Conservation (phyloP, 2,888 invertebrate genomes). For the Drosophila testacea region DNA sequence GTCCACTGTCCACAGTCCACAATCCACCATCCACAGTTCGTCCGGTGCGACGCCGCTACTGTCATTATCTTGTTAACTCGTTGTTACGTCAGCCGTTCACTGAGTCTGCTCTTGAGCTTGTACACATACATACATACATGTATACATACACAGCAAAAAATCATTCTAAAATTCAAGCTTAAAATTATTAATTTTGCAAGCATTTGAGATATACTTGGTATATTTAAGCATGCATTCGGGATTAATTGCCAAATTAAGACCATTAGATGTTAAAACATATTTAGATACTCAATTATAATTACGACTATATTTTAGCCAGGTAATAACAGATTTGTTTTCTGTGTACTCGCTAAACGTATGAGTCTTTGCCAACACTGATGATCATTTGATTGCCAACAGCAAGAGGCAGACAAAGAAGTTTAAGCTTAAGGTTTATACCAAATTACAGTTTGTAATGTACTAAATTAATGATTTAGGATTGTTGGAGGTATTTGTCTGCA, state of each 20-base stretch:
- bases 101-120: slow-evolving; percentile 73
- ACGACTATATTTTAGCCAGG: no score
- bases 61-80: slow-evolving; percentile 82
- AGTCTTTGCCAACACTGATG: slow-evolving; percentile 49
- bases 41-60: slow-evolving; percentile 72
- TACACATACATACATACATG: slow-evolving; percentile 6
- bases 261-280: no score
- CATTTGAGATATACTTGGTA: no score
- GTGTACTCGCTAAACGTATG: neutral
- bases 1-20: slow-evolving; percentile 6
- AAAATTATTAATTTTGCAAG: no score
- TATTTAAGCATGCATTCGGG: no score
- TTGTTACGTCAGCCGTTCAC: slow-evolving; percentile 76
- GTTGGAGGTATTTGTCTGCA: slow-evolving; percentile 5
- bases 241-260: no score
- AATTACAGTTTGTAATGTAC: slow-evolving; percentile 34
- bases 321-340: no score
- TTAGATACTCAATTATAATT: no score
- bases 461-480: slow-evolving; percentile 25
- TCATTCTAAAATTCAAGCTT: no score
- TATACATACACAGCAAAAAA: neutral
- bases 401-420: slow-evolving; percentile 27
- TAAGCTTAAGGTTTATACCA: slow-evolving; percentile 12
- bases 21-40: slow-evolving; percentile 24
- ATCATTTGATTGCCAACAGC: slow-evolving; percentile 53